A percentile compares a stretch with the other conserved stretches of the same genome.
Evolutionary conservation across 2,888 invertebrate species (phyloP).

Genomic region (Helobdella robusta): DNA sequence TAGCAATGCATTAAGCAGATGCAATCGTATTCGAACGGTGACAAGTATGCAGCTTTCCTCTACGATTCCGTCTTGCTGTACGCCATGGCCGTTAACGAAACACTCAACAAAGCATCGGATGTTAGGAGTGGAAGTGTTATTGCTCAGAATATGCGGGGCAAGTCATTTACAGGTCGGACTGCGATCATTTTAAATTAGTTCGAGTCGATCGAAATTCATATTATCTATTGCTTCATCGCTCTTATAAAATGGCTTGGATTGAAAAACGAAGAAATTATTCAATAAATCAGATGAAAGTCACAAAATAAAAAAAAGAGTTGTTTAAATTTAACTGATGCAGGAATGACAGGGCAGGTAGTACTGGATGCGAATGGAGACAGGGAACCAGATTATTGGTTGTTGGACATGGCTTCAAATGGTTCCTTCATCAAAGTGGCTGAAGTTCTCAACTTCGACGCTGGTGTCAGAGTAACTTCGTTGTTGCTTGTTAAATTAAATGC

Average conservation of each 20-base stretch:
- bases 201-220: background rate
- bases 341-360: slow-evolving; percentile 41
- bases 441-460: slow-evolving; percentile 26
- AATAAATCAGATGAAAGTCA: no score
- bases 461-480: slow-evolving; percentile 25
- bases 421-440: slow-evolving; percentile 30
- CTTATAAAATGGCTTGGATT: background rate
- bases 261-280: background rate
- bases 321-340: slow-evolving; percentile 35
- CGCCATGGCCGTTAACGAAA: slow-evolving; percentile 33
- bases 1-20: slow-evolving; percentile 12
- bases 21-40: slow-evolving; percentile 27
- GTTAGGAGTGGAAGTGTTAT: slow-evolving; percentile 28
- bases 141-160: slow-evolving; percentile 27
- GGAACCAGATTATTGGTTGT: slow-evolving; percentile 42
- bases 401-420: slow-evolving; percentile 37
- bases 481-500: no score
- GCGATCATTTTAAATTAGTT: no score
- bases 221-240: background rate
- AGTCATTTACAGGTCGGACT: slow-evolving; percentile 29
- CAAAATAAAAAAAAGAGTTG: no score
- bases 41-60: slow-evolving; percentile 34
- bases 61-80: slow-evolving; percentile 36
- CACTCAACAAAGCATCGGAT: slow-evolving; percentile 28
- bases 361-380: slow-evolving; percentile 42